These are phyloP conservation scores for Kryphioiulus occultus DNA, from an alignment of 2,888 invertebrate genomes.

Conservation along the genomic window DNA sequence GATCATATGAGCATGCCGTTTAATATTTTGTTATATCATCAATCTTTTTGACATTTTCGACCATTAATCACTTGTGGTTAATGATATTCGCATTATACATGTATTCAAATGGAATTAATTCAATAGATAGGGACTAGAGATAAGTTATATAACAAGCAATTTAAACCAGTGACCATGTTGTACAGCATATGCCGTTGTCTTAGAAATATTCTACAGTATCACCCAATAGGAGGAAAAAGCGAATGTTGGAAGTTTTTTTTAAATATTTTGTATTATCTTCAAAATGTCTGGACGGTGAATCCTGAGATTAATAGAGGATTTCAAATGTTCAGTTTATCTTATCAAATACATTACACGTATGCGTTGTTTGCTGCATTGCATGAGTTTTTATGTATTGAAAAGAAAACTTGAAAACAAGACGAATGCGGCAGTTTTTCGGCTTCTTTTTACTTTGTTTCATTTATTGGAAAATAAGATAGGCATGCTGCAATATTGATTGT, in stretches of 20 bases:
- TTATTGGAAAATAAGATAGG: not conserved
- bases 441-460: not conserved
- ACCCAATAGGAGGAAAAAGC: too few relatives aligned
- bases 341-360: not conserved
- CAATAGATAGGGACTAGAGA: too few relatives aligned
- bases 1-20: not conserved
- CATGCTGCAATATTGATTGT: slow-evolving; percentile 3
- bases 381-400: not conserved
- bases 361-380: not conserved
- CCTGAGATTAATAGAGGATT: not conserved
- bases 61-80: too few relatives aligned
- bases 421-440: not conserved
- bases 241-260: too few relatives aligned
- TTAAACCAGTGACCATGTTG: too few relatives aligned
- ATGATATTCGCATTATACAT: too few relatives aligned
- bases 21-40: too few relatives aligned
- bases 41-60: not conserved
- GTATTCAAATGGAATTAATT: too few relatives aligned
- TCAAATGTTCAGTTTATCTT: not conserved
- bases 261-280: too few relatives aligned
- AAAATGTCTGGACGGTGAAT: not conserved
- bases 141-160: too few relatives aligned
- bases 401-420: not conserved
- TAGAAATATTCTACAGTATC: too few relatives aligned
- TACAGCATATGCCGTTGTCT: too few relatives aligned